Conservation (phyloP, 2,113 vertebrate genomes). For the Forbesichthys papilliferus region DNA sequence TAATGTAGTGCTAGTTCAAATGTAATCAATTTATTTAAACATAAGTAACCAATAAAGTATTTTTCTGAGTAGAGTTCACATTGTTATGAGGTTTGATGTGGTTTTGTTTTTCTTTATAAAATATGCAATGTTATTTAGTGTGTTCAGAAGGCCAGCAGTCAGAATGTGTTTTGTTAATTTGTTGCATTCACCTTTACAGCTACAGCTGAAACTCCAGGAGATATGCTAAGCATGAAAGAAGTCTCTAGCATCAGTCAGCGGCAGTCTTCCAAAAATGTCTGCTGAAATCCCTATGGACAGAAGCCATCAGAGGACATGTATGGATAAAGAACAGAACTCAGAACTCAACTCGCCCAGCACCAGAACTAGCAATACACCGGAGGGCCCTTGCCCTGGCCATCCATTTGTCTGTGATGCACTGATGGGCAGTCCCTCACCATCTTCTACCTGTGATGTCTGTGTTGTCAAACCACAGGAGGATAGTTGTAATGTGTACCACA, state of each 20-base stretch:
- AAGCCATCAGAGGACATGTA: background rate
- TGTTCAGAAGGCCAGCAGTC: background rate
- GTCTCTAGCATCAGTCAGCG: background rate
- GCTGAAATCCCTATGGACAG: slow-evolving; percentile 8
- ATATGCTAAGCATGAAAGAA: background rate
- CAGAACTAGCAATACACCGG: background rate
- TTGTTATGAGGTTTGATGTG: too few relatives aligned
- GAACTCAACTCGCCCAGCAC: background rate
- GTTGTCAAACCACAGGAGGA: too few relatives aligned
- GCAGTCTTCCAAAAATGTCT: slow-evolving; percentile 12
- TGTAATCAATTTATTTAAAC: too few relatives aligned
- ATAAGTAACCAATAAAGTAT: too few relatives aligned
- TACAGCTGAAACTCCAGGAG: background rate
- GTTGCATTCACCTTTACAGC: background rate
- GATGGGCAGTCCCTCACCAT: background rate
- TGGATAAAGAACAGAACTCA: background rate
- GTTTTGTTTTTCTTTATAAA: too few relatives aligned
- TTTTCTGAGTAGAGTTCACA: too few relatives aligned
- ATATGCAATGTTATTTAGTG: too few relatives aligned
- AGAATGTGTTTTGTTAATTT: too few relatives aligned
- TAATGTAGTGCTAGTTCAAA: too few relatives aligned
- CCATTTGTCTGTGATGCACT: background rate
- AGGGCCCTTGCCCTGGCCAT: background rate
- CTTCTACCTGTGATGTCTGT: background rate
- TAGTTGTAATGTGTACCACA: too few relatives aligned